Base-by-base conservation (phyloP, 2,888 invertebrate genomes). In the Heliothis peltigera region DNA sequence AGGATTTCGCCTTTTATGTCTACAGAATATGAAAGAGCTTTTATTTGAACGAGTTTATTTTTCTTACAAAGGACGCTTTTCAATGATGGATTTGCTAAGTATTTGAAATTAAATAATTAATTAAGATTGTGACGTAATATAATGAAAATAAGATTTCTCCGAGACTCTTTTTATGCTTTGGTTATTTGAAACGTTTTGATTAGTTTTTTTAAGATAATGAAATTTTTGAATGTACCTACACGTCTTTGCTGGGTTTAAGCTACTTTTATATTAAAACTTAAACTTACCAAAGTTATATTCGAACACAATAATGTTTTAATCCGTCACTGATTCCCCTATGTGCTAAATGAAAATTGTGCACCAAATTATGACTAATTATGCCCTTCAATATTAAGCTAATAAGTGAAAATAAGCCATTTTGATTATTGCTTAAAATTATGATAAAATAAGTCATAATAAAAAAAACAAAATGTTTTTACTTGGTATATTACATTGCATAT, bases 31-130 rank as follows among this genome's bases (percentile, higher is more conserved):
- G 60, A 74, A 74, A 68, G 54, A 57, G 55, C 58, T 70, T 73
- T 77, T 61, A 77, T 73, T 77, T 54, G 47, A 73, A 67, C 59
- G 70, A 81, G 44, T 77, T 62, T 71, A 68, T 73, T 81, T 75
- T 77, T 69, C 61, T 65, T 19, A 69, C 67, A 67, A 79, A 79
- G 67, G 74, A 10, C 46, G 63, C 58, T 67, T 68, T 67, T 39
- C 63, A 70, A 64, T 51, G 43, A 64, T 68, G 74, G 57, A 61
- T 70, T 73, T 68, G 22, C 18, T 47, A 54, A 46, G 51, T 56
- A 64, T 66, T 73, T 63, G 32, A 61, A 66, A 64, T 52, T 28
- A 69, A 80, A 66, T 74, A 74, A 79, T 76, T 64, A 64, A 75
- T 70, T 68, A 67, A 68, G 62, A 51, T 25, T 43, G 32, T 44